phyloP scores from a whole-genome alignment of 2,888 invertebrate species.

The Catocala sponsa region DNA sequence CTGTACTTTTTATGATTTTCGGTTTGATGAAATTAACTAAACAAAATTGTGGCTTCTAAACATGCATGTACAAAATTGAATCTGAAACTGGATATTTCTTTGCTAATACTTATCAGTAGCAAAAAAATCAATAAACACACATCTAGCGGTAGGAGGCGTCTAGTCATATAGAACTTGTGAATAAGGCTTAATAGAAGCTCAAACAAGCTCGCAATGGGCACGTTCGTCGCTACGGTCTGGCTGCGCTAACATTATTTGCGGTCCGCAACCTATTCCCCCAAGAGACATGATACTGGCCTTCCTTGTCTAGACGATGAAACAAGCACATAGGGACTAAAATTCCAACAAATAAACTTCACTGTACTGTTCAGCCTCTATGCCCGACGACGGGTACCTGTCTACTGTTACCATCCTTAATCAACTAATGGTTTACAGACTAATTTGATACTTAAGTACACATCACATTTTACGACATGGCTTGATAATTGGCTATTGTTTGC shows the following conservation, averaged over 20 bases:
- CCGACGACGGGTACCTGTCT: constrained; percentile 6
- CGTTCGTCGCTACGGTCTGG: constrained; percentile 72
- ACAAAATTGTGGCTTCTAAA: background rate
- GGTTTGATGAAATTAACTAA: constrained; percentile 1
- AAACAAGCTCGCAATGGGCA: constrained; percentile 64
- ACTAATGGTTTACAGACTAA: constrained; percentile 37
- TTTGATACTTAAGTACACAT: constrained; percentile 17
- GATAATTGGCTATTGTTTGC: constrained; percentile 16
- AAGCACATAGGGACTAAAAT: constrained; percentile 33
- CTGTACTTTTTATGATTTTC: background rate
- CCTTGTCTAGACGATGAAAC: constrained; percentile 75
- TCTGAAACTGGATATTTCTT: background rate
- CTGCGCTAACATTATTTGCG: constrained; percentile 79
- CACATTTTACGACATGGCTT: constrained; percentile 8
- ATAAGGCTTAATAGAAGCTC: constrained; percentile 54
- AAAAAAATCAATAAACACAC: constrained; percentile 32
- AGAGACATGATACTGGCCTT: constrained; percentile 69
- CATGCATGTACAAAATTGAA: background rate
- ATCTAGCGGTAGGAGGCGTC: constrained; percentile 19
- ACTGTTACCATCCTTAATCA: constrained; percentile 26
- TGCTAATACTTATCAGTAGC: background rate
- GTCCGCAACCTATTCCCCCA: constrained; percentile 75
- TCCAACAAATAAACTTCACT: constrained; percentile 28
- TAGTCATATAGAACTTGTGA: constrained; percentile 41
- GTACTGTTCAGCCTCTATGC: constrained; percentile 5